These are phyloP conservation scores for Paracentrotus lividus DNA, from an alignment of 53 echinoderm and acorn worm genomes.

Conservation along the genomic window DNA sequence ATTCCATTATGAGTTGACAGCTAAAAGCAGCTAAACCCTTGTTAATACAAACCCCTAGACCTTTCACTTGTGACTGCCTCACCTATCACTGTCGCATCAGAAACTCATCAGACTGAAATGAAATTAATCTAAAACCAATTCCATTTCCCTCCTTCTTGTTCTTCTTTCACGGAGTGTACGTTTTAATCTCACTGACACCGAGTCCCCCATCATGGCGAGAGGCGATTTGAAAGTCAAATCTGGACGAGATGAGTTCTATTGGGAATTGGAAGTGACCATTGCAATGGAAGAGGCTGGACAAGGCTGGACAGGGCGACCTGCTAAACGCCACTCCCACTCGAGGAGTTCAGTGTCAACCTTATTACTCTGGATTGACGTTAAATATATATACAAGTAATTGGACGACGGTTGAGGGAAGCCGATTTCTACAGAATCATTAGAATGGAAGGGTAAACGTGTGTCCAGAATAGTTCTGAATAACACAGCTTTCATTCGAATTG, in stretches of 20 bases:
- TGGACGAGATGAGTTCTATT: not conserved
- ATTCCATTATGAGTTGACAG: not conserved
- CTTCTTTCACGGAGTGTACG: not conserved
- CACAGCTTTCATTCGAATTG: not conserved
- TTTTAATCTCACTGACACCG: not conserved
- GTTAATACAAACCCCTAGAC: not conserved
- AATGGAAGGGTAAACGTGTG: not conserved
- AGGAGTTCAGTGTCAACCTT: not conserved
- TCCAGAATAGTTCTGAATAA: too few species aligned
- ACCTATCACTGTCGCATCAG: not conserved
- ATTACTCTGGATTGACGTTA: not conserved
- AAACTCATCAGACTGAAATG: not conserved
- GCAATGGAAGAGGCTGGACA: not conserved
- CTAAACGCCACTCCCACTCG: not conserved
- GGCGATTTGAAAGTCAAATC: conserved; percentile 9
- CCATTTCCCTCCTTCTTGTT: conserved; percentile 17
- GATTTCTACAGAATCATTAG: not conserved
- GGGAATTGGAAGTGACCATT: conserved; percentile 21
- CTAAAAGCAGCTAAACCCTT: not conserved
- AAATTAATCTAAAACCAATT: conserved; percentile 47
- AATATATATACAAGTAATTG: not conserved
- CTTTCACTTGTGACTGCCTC: not conserved
- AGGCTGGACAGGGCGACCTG: too few species aligned
- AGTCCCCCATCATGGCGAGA: not conserved
- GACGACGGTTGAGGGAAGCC: not conserved